Percentiles rank a stretch among this genome's conserved stretches.
Conservation (phyloP, 1,140 invertebrate species). For the Sitobion miscanthi region DNA sequence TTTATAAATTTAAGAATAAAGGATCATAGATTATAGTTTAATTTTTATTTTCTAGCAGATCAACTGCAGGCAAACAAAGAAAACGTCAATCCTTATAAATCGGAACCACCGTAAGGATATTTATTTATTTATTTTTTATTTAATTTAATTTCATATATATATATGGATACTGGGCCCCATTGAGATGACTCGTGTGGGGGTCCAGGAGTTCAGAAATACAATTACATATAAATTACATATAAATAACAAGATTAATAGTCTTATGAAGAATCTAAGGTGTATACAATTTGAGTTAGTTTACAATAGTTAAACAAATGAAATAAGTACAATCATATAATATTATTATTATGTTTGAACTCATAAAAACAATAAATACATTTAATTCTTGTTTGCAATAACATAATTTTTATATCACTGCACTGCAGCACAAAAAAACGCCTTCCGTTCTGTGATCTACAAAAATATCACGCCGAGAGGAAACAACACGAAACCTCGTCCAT, state of each 20-base stretch:
- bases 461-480: neutral
- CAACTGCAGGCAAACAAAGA: conserved; percentile 26
- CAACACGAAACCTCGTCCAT: neutral
- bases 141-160: no score
- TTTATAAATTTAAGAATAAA: no score
- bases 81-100: neutral
- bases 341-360: neutral
- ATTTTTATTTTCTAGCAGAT: neutral
- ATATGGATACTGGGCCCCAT: no score
- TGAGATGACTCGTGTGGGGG: no score
- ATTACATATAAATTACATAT: no score
- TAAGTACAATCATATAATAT: neutral
- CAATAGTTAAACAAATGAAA: no score
- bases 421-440: neutral
- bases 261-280: no score
- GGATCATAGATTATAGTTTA: neutral
- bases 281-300: no score
- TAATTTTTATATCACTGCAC: neutral
- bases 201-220: no score
- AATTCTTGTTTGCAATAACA: neutral
- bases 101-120: neutral
- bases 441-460: neutral
- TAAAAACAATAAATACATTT: neutral
- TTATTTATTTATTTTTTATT: no score
- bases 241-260: no score